phyloP scores from a whole-genome alignment of 1,140 invertebrate species.

The Chironomus tepperi region DNA sequence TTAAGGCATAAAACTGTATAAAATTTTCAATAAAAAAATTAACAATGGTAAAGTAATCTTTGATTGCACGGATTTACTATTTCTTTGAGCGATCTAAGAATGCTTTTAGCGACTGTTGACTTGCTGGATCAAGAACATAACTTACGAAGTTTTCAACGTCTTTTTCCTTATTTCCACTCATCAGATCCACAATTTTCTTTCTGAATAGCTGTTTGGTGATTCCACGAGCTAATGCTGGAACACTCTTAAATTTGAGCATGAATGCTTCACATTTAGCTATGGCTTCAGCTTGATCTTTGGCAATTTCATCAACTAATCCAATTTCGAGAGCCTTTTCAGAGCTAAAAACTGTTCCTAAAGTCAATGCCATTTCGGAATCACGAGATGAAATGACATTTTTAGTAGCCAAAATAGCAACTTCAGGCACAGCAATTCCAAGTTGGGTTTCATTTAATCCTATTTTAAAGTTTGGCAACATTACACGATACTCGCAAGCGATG shows the following conservation, averaged over 20 bases:
- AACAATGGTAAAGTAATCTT: no score
- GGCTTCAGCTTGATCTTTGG: conserved; percentile 56
- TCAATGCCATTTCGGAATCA: conserved; percentile 64
- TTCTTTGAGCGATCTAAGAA: conserved; percentile 43
- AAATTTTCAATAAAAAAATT: no score
- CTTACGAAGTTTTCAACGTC: conserved; percentile 50
- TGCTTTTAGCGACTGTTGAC: conserved; percentile 52
- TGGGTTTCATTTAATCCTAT: conserved; percentile 73
- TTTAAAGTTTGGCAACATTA: conserved; percentile 63
- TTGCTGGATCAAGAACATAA: conserved; percentile 45
- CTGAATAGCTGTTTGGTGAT: conserved; percentile 55
- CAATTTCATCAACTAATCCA: conserved; percentile 68
- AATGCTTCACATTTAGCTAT: conserved; percentile 57
- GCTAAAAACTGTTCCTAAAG: conserved; percentile 59
- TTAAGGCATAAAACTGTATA: no score
- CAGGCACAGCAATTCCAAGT: conserved; percentile 64
- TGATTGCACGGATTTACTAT: no score
- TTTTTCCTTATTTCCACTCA: conserved; percentile 47
- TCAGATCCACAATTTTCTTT: conserved; percentile 40
- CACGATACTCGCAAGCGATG: conserved; percentile 72
- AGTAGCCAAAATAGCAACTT: conserved; percentile 58
- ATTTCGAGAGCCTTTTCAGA: conserved; percentile 63
- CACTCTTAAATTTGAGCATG: conserved; percentile 51
- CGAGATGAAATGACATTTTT: conserved; percentile 40
- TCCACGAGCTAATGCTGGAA: conserved; percentile 50